phyloP scores from a whole-genome alignment of 2,797 vertebrate genomes.

The Squalus acanthias region DNA sequence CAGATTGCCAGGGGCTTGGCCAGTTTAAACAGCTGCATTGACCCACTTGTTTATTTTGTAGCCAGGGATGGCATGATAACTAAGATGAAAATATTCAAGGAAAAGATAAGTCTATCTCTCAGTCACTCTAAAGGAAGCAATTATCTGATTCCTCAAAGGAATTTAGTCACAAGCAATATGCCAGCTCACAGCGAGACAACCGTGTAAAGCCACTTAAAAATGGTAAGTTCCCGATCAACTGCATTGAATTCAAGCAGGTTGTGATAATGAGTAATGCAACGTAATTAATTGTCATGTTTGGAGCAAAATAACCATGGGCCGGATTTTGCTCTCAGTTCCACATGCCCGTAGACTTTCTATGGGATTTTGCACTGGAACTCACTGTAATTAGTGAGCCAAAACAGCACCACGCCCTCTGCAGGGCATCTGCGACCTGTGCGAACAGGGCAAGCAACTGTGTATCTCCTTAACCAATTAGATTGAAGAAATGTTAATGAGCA shows the following conservation, averaged over 20 bases:
- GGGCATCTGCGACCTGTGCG: background rate
- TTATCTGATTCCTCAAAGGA: background rate
- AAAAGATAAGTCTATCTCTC: constrained; percentile 3
- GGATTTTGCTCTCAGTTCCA: background rate
- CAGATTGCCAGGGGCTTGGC: constrained; percentile 67
- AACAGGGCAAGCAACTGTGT: background rate
- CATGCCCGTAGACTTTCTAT: too few relatives aligned
- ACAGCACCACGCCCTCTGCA: background rate
- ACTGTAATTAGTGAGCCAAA: background rate
- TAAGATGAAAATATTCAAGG: constrained; percentile 44
- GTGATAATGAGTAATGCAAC: background rate
- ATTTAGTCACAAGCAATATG: too few relatives aligned
- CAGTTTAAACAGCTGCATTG: constrained; percentile 68
- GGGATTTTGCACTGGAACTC: background rate
- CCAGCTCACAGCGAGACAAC: background rate
- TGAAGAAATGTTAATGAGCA: too few relatives aligned
- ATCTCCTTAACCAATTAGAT: too few relatives aligned
- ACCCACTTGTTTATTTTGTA: constrained; percentile 67
- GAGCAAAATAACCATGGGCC: background rate
- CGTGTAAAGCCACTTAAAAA: background rate
- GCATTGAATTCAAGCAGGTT: background rate
- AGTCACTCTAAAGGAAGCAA: background rate
- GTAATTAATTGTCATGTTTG: background rate
- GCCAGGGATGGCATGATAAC: constrained; percentile 58
- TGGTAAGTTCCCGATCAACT: background rate